Base-by-base conservation (phyloP, 1,140 invertebrate species). In the Drosophila novamexicana region DNA sequence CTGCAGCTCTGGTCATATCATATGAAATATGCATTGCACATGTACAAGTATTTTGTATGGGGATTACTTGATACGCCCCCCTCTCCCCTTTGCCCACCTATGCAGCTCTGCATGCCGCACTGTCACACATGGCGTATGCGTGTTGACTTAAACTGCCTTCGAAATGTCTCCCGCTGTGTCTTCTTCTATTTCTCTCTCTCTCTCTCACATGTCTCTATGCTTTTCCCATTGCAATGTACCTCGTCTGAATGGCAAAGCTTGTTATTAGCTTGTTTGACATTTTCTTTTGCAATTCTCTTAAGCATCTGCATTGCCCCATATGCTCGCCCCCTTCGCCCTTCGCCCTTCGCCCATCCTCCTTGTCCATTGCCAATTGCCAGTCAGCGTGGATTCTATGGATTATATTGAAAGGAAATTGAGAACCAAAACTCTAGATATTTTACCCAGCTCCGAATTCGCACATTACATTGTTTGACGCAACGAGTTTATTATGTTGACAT, bases 241-340 rank as follows among this genome's bases (percentile, higher is more conserved):
- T 14, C 18, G 57, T 34, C 29, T 9, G 9, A 9, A 42, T 47
- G 42, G 14, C 37, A n/a, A 40, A 34, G 14, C 53, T 58, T 75
- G 72, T 75, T 75, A 70, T 70, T 75, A 75, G 72, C 59, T 70
- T 75, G 72, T 75, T 71, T 47, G 67, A 75, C 67, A 75, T 64
- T 63, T 58, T 42, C 52, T 57, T 70, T 50, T 32, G 40, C 56
- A 47, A 69, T 68, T 68, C 70, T 59, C 39, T 49, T 67, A 59
- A 67, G 63, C 45, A 64, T 37, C 36, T 58, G 44, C 56, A 47
- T 56, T 29, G 22, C 50, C 44, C 16, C 8, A 14, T 32, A 32
- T 64, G 22, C 45, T 16, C 22, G 22, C 16, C 44, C n/a, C 14
- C 44, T 22, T 53, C 14, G 8, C 57, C 34, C 44, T 22, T 53